Evolutionary conservation across 2,888 invertebrate genomes (phyloP), one percentile per base, ranked within the genome.

Genomic region (Patella pellucida): DNA sequence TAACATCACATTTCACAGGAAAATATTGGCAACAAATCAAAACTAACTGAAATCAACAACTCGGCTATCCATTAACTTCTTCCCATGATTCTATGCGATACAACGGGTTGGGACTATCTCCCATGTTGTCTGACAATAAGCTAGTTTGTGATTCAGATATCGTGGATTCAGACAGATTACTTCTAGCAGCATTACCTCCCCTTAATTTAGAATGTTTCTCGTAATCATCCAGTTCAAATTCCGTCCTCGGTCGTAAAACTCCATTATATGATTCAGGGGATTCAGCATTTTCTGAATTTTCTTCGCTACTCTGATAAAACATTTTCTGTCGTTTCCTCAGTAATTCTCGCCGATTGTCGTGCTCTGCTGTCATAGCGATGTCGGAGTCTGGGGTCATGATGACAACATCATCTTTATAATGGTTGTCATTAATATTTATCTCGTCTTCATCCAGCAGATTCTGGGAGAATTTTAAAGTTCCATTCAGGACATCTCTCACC

Each of bases 401-500:
- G 15, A 71, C 41, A 12, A 15, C 50, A n/a, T 85, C 84, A 74
- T 83, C 81, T 67, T 82, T 81, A 79, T 87, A 87, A 78, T 86
- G 85, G 73, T 87, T 84, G 73, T 86, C 85, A 52, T 79, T 83
- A 67, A 86, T 86, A 71, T 75, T 68, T 5, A 87, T 84, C 71
- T 84, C 85, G 19, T 86, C 86, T 54, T 85, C 85, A 74, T 87
- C 85, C 27, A 86, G 81, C 19, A 88, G 79, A 78, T 80, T 88
- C 52, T 82, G 85, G 3, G 89, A 84, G 76, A 86, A 88, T 74
- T 85, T 85, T 14, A 90, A 79, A 0, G 89, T 89, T 52, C 90
- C 90, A 75, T 89, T 90, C 51, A 90, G 79, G 4, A 90, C 86
- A 81, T 90, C 90, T 73, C 90, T 76, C 7, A 90, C 89, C 90